phyloP scores from a whole-genome alignment of 2,888 invertebrate species.

The Apamea sordens region DNA sequence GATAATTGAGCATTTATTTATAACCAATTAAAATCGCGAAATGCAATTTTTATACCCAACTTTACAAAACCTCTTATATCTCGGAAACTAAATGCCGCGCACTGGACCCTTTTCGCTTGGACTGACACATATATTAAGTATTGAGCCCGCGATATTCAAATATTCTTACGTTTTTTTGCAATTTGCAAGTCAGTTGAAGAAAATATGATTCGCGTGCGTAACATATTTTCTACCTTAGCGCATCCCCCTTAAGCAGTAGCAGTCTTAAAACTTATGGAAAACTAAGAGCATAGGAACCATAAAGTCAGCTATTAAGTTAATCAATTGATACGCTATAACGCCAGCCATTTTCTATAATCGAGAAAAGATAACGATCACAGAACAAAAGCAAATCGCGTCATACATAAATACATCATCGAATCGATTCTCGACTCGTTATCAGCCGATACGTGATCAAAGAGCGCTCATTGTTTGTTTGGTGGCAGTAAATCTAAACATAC shows the following conservation, averaged over 20 bases:
- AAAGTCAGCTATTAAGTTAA: neutral
- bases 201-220: too few relatives aligned
- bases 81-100: too few relatives aligned
- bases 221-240: too few relatives aligned
- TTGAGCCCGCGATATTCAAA: too few relatives aligned
- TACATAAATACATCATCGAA: slow-evolving; percentile 19
- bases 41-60: too few relatives aligned
- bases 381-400: slow-evolving; percentile 44
- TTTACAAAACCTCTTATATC: too few relatives aligned
- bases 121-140: too few relatives aligned
- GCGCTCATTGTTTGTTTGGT: slow-evolving; percentile 34
- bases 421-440: slow-evolving; percentile 32
- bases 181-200: too few relatives aligned
- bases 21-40: too few relatives aligned
- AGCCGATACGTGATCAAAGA: slow-evolving; percentile 52
- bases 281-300: neutral
- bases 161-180: too few relatives aligned
- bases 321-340: slow-evolving; percentile 11
- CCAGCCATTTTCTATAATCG: slow-evolving; percentile 4
- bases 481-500: slow-evolving; percentile 47
- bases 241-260: neutral
- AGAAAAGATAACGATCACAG: slow-evolving; percentile 25
- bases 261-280: neutral
- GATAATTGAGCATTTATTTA: too few relatives aligned
- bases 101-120: too few relatives aligned